Evolutionary conservation across 2,797 vertebrate species (phyloP), one percentile per base, ranked within the genome.

Genomic region (Notolepis coatsorum): DNA sequence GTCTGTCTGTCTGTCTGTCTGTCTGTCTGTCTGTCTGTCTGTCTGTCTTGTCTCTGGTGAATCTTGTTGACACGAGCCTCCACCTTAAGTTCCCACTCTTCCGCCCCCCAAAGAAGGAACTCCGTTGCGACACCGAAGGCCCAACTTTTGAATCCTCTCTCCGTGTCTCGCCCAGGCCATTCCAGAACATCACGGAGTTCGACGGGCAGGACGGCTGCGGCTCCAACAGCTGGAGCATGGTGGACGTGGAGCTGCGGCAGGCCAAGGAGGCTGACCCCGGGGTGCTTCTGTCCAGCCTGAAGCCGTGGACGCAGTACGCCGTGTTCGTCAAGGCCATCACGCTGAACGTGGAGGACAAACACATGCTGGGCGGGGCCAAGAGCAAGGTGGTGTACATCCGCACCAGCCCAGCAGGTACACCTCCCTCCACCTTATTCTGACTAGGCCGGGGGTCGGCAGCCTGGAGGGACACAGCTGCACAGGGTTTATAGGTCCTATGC

Each of bases 141-240:
- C 9, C 17, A 45, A 6, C 42, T 47, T 5, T 3, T 21, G 12
- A 20, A 20, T 45, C 7, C 13, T 0, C 38, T 13, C 30, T 45
- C 3, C 23, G 8, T 59, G 21, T 53, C 3, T 24, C 17, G 42
- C 50, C 18, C 78, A 99, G 98, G 3, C 95, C 96, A 0, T 95
- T 91, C 82, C 95, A 95, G 88, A 98, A 99, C 18, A 95, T 99
- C 65, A 98, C 97, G 0, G 97, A 97, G 76, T 99, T 96, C 0
- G 97, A 99, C 0, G 97, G 97, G 0, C 97, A 97, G 85, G 97
- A 99, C 0, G 97, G 96, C 0, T 99, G 97, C n/a, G 97, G 97
- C 58, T 98, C 96, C 56, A 98, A 99, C 81, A 99, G 97, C 92
- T 99, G 98, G 97, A 98, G 94, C 75, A 96, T 98, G 95, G 95